Evolutionary conservation across 2,797 vertebrate genomes (phyloP), one percentile per base, ranked within the genome.

Genomic region (Apodemus agrarius): DNA sequence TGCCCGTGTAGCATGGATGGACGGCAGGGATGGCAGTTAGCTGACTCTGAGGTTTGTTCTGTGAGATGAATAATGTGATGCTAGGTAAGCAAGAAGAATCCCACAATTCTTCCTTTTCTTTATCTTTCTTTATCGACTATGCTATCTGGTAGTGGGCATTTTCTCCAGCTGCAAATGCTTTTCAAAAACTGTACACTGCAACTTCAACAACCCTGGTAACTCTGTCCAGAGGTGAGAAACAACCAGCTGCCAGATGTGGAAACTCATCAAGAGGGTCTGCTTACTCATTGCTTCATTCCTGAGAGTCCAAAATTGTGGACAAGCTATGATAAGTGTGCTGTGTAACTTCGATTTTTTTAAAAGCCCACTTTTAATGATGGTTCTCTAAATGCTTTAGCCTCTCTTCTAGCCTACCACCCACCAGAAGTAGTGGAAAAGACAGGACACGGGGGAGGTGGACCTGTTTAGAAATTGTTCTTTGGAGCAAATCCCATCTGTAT

Each of bases 111-210:
- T 87, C 43, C 65, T 82, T n/a, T n/a, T n/a, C n/a, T n/a, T n/a
- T n/a, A n/a, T n/a, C n/a, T 78, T 37, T 59, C 82, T 88, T 69
- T 75, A 61, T 95, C 85, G 92, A 14, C 67, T 83, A 19, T 94
- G 87, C 46, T 96, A 95, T 74, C 93, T 93, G 81, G 49, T 90
- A 84, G 84, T 59, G 67, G 90, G 54, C 57, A 91, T 94, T 90
- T 95, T 80, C 85, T 96, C 57, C 65, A 94, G 89, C 90, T 95
- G 74, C 81, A 93, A 94, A 37, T 72, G 88, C 85, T 97, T 89
- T 84, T 79, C 14, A 21, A 37, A 90, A 82, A 76, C 37, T 37
- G 13, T 65, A 85, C 90, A 93, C 88, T 43, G 37, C 65, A 88
- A 40, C 80, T 88, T 16, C 21, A 65, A 78, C 80, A 76, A 93